Conservation (phyloP, 2,113 vertebrate species). For the Narcine bancroftii region DNA sequence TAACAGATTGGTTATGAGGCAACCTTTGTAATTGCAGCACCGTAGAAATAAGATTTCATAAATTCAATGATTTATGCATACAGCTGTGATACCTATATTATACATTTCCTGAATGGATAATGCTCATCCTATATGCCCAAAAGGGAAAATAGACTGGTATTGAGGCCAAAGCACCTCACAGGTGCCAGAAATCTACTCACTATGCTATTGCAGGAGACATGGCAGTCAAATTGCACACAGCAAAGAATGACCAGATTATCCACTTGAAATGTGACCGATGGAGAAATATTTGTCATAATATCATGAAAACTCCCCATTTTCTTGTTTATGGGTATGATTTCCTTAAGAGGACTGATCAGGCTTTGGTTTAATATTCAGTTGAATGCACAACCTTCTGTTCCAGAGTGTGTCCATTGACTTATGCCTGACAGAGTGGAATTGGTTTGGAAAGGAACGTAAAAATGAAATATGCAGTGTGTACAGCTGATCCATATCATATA, state of each 20-base stretch:
- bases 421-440: neutral
- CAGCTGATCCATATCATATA: neutral
- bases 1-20: constrained; percentile 4
- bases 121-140: neutral
- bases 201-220: neutral
- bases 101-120: neutral
- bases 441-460: neutral
- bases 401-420: neutral
- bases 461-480: neutral
- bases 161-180: neutral
- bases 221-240: neutral
- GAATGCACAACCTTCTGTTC: neutral
- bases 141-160: neutral
- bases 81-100: neutral
- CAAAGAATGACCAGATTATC: neutral
- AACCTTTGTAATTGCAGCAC: neutral
- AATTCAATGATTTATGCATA: neutral
- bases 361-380: neutral
- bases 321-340: neutral
- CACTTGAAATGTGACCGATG: neutral
- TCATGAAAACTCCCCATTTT: neutral
- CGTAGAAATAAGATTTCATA: constrained; percentile 1
- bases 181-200: neutral
- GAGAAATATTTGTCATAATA: neutral
- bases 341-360: neutral